Percentiles rank a stretch among this genome's conserved stretches.
phyloP scores from a whole-genome alignment of 2,113 vertebrate species.

The Synodontis membranacea region DNA sequence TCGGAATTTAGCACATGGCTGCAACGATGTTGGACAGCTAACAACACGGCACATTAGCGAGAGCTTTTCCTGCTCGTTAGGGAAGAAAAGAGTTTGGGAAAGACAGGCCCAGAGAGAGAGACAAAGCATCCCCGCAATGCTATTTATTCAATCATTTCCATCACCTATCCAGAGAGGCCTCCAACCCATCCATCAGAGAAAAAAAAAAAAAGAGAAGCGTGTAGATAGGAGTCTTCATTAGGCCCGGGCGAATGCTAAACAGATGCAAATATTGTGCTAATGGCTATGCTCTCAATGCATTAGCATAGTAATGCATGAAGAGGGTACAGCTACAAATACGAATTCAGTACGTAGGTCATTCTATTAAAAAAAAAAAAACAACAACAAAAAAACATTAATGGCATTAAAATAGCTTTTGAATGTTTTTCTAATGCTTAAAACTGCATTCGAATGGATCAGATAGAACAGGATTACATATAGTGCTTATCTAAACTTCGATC shows the following conservation, averaged over 20 bases:
- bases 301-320: constrained; percentile 45
- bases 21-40: constrained; percentile 30
- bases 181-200: constrained; percentile 47
- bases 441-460: not conserved
- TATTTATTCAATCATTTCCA: constrained; percentile 43
- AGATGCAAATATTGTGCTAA: constrained; percentile 57
- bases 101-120: not conserved
- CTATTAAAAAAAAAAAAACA: no score
- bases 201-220: constrained; percentile 24
- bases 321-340: constrained; percentile 28
- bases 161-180: constrained; percentile 39
- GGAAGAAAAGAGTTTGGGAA: constrained; percentile 14
- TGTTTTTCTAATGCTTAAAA: not conserved
- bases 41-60: constrained; percentile 41
- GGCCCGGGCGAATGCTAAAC: constrained; percentile 42
- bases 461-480: not conserved
- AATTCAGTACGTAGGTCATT: constrained; percentile 8
- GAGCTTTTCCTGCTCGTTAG: constrained; percentile 12
- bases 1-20: constrained; percentile 14
- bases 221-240: constrained; percentile 47
- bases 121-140: constrained; percentile 35
- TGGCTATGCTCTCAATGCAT: constrained; percentile 48
- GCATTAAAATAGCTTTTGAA: constrained; percentile 2
- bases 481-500: not conserved
- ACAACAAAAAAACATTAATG: constrained; percentile 31